These are phyloP conservation scores for Spilarctia lutea DNA, from an alignment of 2,888 invertebrate genomes.

Conservation along the genomic window DNA sequence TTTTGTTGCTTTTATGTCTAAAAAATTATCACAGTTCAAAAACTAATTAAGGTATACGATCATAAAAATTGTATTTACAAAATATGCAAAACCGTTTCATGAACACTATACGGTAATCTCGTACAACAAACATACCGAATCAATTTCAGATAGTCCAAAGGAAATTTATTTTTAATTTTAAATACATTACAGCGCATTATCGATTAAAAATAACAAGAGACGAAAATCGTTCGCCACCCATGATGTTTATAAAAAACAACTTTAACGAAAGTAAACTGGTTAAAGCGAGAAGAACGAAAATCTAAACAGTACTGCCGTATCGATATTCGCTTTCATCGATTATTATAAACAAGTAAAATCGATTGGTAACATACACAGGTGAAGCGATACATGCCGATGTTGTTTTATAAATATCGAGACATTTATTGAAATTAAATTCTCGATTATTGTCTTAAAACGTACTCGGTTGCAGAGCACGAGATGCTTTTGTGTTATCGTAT, in stretches of 20 bases:
- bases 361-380: constrained; percentile 71
- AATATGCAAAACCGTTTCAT: constrained; percentile 3
- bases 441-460: constrained; percentile 19
- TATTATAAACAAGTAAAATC: constrained; percentile 78
- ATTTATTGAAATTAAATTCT: constrained; percentile 41
- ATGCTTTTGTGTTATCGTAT: neutral
- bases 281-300: constrained; percentile 64
- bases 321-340: constrained; percentile 62
- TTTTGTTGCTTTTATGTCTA: neutral
- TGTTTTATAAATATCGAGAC: constrained; percentile 62
- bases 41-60: neutral
- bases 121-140: constrained; percentile 22
- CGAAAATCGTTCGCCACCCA: constrained; percentile 44
- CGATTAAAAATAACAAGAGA: constrained; percentile 54
- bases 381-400: constrained; percentile 45
- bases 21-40: neutral
- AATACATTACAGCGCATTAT: constrained; percentile 40
- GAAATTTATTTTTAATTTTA: constrained; percentile 46
- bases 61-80: constrained; percentile 14
- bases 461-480: neutral
- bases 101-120: constrained; percentile 7
- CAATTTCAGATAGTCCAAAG: constrained; percentile 27
- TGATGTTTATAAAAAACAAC: constrained; percentile 74
- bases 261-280: constrained; percentile 72
- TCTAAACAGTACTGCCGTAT: constrained; percentile 60